Evolutionary conservation across 2,113 vertebrate species (phyloP), one percentile per base, ranked within the genome.

Genomic region (Cheirogaleus medius): DNA sequence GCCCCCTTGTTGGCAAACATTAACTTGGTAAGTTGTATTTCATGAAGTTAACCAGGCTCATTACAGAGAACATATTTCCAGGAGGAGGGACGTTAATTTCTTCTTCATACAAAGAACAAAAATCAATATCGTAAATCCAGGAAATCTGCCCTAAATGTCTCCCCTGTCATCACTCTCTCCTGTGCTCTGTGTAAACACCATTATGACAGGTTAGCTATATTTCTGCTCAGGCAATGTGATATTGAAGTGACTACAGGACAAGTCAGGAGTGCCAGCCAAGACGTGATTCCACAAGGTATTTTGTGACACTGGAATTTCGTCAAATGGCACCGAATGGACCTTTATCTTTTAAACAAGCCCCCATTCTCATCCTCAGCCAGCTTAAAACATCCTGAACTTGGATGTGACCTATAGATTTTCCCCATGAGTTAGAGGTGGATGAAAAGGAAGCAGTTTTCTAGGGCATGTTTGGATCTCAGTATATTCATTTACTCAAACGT

Each of bases 81-180:
- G 73, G 90, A 96, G 80, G 52, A 97, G 37, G 47, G 92, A 97
- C 90, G 80, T 94, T 97, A 96, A 98, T 97, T 97, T 97, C 96
- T 96, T 97, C 76, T 66, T 96, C 93, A 95, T 90, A 97, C 95
- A 95, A 95, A 97, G 95, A 95, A 89, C 87, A 96, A 96, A 98
- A 97, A 98, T 97, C 97, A 96, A 97, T 98, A 97, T 95, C 80
- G 0, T 98, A 97, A 98, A 98, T 97, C 96, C 83, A 93, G 84
- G 80, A 97, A 97, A 96, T 82, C 96, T 96, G 89, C 74, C 89
- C 69, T 91, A 93, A 97, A 97, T 94, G 89, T 97, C 97, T 94
- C 69, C 77, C 82, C 73, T 0, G 0, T 54, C 93, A 97, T 95
- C 80, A 15, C 87, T 96, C 68, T 91, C 92, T 71, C 63, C 44